phyloP scores from a whole-genome alignment of 1,140 invertebrate genomes.

The Batillaria attramentaria region DNA sequence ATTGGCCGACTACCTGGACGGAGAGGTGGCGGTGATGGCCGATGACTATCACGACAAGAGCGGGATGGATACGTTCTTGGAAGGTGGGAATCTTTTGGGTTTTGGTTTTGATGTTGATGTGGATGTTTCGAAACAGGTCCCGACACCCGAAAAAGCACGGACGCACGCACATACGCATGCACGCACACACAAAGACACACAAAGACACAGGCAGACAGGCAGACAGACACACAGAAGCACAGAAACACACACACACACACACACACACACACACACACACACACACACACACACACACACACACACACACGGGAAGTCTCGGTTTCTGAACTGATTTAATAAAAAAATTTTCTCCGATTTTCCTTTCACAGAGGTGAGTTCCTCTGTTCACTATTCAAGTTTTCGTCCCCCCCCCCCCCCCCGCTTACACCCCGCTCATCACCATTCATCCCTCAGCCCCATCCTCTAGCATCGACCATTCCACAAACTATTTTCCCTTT shows the following conservation, averaged over 20 bases:
- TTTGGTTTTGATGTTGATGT: not conserved
- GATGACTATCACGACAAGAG: conserved; percentile 7
- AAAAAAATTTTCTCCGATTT: too few species aligned
- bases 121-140: not conserved
- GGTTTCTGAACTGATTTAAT: too few species aligned
- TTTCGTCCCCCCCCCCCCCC: too few species aligned
- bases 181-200: not conserved
- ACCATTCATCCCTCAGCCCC: too few species aligned
- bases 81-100: conserved; percentile 6
- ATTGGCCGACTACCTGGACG: conserved; percentile 18
- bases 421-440: too few species aligned
- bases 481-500: too few species aligned
- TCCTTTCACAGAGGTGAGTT: too few species aligned
- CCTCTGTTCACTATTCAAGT: too few species aligned
- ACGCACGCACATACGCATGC: not conserved
- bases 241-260: not conserved
- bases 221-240: not conserved
- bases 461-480: too few species aligned
- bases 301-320: not conserved
- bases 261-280: not conserved
- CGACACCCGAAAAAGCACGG: too few species aligned
- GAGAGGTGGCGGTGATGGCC: too few species aligned
- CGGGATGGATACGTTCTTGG: not conserved
- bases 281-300: conserved; percentile 2
- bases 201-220: not conserved